A percentile compares a stretch with the other conserved stretches of the same genome.
These are phyloP conservation scores for Xenopus petersii DNA, from an alignment of 2,797 vertebrate species.

Conservation along the genomic window DNA sequence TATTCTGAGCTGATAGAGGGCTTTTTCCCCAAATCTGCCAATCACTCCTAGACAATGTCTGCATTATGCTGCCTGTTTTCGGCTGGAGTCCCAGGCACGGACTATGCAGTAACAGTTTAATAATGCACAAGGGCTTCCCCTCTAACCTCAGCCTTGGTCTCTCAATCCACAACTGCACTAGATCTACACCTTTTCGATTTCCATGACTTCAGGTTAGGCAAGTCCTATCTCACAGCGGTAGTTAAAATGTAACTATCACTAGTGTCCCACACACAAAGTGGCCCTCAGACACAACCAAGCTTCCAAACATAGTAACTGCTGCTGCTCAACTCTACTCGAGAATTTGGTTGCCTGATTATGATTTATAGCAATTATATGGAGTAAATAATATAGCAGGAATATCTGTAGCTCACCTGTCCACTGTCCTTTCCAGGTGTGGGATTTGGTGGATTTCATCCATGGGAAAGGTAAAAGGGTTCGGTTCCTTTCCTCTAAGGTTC, in stretches of 20 bases:
- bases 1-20: constrained; percentile 38
- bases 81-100: background rate
- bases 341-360: too few relatives aligned
- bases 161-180: too few relatives aligned
- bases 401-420: constrained; percentile 70
- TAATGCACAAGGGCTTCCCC: background rate
- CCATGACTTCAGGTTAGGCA: too few relatives aligned
- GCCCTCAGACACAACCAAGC: too few relatives aligned
- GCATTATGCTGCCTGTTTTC: constrained; percentile 11
- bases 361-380: too few relatives aligned
- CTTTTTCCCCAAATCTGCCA: constrained; percentile 28
- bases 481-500: constrained; percentile 68
- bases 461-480: constrained; percentile 87
- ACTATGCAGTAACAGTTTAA: background rate
- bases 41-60: constrained; percentile 6
- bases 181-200: too few relatives aligned
- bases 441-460: constrained; percentile 98
- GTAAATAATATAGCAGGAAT: too few relatives aligned
- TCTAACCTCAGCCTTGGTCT: background rate
- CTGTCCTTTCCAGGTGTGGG: constrained; percentile 92
- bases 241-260: too few relatives aligned
- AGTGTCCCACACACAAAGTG: too few relatives aligned
- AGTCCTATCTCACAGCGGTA: too few relatives aligned
- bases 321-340: too few relatives aligned
- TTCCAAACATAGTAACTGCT: too few relatives aligned